phyloP scores from a whole-genome alignment of 2,888 invertebrate species.

The Hypena proboscidalis region DNA sequence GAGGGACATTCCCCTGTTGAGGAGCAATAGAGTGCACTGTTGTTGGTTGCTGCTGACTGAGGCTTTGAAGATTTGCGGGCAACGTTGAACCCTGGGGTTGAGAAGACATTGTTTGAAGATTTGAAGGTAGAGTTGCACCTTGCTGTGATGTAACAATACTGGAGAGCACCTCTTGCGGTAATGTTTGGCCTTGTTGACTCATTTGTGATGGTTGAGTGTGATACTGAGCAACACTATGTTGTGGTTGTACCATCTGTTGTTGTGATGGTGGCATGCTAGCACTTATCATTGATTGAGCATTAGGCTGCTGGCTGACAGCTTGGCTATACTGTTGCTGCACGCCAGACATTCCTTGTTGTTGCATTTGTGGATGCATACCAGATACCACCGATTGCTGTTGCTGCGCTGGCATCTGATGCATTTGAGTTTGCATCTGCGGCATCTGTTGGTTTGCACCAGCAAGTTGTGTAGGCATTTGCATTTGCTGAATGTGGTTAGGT shows the following conservation, averaged over 20 bases:
- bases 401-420: constrained; percentile 81
- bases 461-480: constrained; percentile 79
- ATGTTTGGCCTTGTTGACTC: constrained; percentile 78
- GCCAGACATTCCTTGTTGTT: constrained; percentile 76
- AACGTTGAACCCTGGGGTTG: constrained; percentile 86
- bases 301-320: constrained; percentile 78
- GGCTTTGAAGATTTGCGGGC: constrained; percentile 84
- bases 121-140: constrained; percentile 77
- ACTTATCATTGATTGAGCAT: constrained; percentile 77
- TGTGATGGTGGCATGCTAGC: constrained; percentile 77
- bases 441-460: constrained; percentile 78
- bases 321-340: constrained; percentile 84
- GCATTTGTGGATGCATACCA: constrained; percentile 82
- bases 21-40: constrained; percentile 74
- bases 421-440: constrained; percentile 81
- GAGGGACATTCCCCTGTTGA: constrained; percentile 84
- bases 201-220: constrained; percentile 80
- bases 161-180: constrained; percentile 80
- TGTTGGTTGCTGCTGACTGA: constrained; percentile 78
- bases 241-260: constrained; percentile 79
- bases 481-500: constrained; percentile 83
- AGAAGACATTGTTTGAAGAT: constrained; percentile 76
- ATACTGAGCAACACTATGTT: constrained; percentile 80
- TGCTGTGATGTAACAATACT: constrained; percentile 81
- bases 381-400: constrained; percentile 80